Percentiles rank a stretch among this genome's conserved stretches.
These are phyloP conservation scores for Urocyon cinereoargenteus DNA, from an alignment of 2,797 vertebrate genomes.

Conservation along the genomic window DNA sequence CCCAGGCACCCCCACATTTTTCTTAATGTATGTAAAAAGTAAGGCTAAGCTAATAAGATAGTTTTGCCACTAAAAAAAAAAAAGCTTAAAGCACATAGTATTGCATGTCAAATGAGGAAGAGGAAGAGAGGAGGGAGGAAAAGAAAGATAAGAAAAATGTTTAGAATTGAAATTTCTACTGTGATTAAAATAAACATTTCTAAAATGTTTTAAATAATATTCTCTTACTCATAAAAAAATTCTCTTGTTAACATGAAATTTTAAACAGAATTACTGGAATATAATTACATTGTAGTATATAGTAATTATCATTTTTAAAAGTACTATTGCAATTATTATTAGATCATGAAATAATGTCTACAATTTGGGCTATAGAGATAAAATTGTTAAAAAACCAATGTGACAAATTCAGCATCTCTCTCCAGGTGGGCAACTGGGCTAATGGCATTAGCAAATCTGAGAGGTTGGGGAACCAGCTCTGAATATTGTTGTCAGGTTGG, in stretches of 20 bases:
- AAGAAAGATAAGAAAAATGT: background rate
- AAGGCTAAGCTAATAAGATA: slow-evolving; percentile 37
- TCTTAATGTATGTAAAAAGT: background rate
- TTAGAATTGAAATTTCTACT: slow-evolving; percentile 28
- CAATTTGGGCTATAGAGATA: background rate
- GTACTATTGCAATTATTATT: slow-evolving; percentile 41
- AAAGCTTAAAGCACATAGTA: background rate
- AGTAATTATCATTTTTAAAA: slow-evolving; percentile 26
- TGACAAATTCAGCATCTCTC: background rate
- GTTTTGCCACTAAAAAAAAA: slow-evolving; percentile 13
- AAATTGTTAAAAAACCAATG: background rate
- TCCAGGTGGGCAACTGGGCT: background rate
- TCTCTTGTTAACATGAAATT: slow-evolving; percentile 23
- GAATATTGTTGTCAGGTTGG: background rate
- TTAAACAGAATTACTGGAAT: slow-evolving; percentile 5
- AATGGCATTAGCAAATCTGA: background rate
- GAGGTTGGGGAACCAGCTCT: background rate
- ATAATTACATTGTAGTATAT: background rate
- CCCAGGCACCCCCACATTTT: background rate
- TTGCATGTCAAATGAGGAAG: background rate
- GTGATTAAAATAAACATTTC: slow-evolving; percentile 56
- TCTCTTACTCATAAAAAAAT: background rate
- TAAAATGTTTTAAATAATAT: slow-evolving; percentile 50
- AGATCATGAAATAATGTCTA: slow-evolving; percentile 20
- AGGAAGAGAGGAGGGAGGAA: background rate